Conservation (phyloP, 2,113 vertebrate genomes). For the Phrynosoma blainvillii region DNA sequence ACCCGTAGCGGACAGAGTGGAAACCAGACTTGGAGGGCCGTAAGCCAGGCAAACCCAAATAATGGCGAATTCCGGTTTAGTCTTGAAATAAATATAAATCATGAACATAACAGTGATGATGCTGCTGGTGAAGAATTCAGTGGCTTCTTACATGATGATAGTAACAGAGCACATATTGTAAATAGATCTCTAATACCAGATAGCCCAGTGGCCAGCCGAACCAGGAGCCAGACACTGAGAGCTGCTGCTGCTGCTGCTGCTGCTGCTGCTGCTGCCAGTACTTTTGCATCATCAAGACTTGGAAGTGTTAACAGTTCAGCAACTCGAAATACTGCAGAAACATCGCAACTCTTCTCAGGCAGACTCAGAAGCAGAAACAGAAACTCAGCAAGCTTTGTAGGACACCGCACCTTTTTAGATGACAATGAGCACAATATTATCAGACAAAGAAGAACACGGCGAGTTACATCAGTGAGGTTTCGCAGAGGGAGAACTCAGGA, state of each 20-base stretch:
- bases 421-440: slow-evolving; percentile 38
- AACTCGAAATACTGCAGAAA: slow-evolving; percentile 68
- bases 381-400: slow-evolving; percentile 27
- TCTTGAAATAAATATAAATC: slow-evolving; percentile 95
- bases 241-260: slow-evolving; percentile 48
- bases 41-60: slow-evolving; percentile 93
- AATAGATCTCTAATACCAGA: slow-evolving; percentile 54
- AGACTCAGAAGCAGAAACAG: slow-evolving; percentile 71
- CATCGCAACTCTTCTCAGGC: slow-evolving; percentile 49
- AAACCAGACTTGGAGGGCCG: slow-evolving; percentile 95
- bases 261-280: slow-evolving; percentile 32
- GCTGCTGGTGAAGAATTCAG: slow-evolving; percentile 57
- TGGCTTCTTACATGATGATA: slow-evolving; percentile 48
- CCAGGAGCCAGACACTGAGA: slow-evolving; percentile 78
- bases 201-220: slow-evolving; percentile 76
- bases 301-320: slow-evolving; percentile 64
- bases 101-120: slow-evolving; percentile 83
- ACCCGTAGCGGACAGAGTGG: slow-evolving; percentile 93
- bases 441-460: slow-evolving; percentile 60
- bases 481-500: slow-evolving; percentile 86
- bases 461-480: slow-evolving; percentile 63
- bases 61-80: slow-evolving; percentile 95
- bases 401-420: slow-evolving; percentile 30
- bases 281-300: slow-evolving; percentile 61
- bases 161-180: slow-evolving; percentile 48